Conservation (phyloP, 2,888 invertebrate species). For the Yponomeuta sedellus region DNA sequence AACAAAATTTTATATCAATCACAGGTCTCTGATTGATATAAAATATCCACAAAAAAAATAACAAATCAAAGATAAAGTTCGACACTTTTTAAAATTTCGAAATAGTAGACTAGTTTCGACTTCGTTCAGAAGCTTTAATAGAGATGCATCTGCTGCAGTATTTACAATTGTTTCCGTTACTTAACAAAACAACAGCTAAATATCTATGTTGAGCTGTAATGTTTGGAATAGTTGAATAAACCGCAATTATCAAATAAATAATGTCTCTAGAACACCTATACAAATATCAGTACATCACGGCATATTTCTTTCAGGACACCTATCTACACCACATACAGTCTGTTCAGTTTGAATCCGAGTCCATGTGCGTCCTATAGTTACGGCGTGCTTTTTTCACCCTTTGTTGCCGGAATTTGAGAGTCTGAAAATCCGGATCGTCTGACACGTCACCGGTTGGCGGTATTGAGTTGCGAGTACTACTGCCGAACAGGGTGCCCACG, state of each 20-base stretch:
- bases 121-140: too few species aligned
- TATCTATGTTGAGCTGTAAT: too few species aligned
- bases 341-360: conserved; percentile 79
- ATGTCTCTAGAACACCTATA: conserved; percentile 8
- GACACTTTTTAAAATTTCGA: too few species aligned
- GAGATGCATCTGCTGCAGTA: too few species aligned
- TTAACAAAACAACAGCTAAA: too few species aligned
- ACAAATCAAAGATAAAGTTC: too few species aligned
- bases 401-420: conserved; percentile 68
- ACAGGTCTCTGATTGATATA: too few species aligned
- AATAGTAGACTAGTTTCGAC: too few species aligned
- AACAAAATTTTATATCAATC: too few species aligned
- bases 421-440: conserved; percentile 68
- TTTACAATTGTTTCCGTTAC: too few species aligned
- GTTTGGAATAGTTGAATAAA: not conserved
- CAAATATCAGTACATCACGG: conserved; percentile 9
- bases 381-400: conserved; percentile 78
- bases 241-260: not conserved
- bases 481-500: conserved; percentile 50
- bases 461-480: conserved; percentile 44
- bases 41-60: too few species aligned
- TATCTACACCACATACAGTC: conserved; percentile 28
- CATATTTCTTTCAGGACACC: not conserved
- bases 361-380: conserved; percentile 79
- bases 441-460: conserved; percentile 49